Conservation (phyloP, 2,797 vertebrate genomes). For the Galaxias olidus region DNA sequence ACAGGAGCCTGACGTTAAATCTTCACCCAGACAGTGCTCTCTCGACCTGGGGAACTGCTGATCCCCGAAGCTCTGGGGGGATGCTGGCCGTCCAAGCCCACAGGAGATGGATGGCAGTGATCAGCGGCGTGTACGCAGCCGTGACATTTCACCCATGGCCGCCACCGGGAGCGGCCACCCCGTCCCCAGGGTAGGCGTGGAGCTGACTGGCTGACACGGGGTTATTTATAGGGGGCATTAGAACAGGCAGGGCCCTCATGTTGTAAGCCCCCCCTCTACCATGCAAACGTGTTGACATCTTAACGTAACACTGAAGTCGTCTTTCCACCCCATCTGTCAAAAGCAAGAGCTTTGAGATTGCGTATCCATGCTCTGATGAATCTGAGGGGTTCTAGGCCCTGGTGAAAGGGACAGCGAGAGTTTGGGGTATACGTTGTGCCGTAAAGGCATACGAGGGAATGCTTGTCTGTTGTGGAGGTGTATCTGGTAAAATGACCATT, state of each 20-base stretch:
- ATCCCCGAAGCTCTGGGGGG: conserved; percentile 15
- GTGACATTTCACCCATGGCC: conserved; percentile 56
- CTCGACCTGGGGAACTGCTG: not conserved
- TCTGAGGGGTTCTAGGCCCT: not conserved
- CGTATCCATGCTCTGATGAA: conserved; percentile 3
- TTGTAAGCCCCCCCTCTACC: conserved; percentile 37
- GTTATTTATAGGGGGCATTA: conserved; percentile 69
- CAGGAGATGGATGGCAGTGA: conserved; percentile 26
- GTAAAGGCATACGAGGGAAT: not conserved
- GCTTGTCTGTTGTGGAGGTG: too few relatives aligned
- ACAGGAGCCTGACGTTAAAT: too few relatives aligned
- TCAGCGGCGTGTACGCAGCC: conserved; percentile 31
- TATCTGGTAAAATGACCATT: too few relatives aligned
- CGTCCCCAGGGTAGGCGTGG: conserved; percentile 38
- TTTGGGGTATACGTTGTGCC: not conserved
- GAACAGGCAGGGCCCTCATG: conserved; percentile 49
- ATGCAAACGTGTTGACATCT: conserved; percentile 41
- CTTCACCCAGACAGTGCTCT: too few relatives aligned
- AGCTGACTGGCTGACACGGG: conserved; percentile 60
- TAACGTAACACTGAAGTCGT: conserved; percentile 37
- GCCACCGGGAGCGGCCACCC: conserved; percentile 15
- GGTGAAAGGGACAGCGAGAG: conserved; percentile 10
- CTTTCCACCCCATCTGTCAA: conserved; percentile 19
- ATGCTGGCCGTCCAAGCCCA: not conserved
- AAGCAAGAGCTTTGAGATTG: conserved; percentile 31